Evolutionary conservation across 1,140 invertebrate species (phyloP), one percentile per base, ranked within the genome.

Genomic region (Drosophila lacteicornis): DNA sequence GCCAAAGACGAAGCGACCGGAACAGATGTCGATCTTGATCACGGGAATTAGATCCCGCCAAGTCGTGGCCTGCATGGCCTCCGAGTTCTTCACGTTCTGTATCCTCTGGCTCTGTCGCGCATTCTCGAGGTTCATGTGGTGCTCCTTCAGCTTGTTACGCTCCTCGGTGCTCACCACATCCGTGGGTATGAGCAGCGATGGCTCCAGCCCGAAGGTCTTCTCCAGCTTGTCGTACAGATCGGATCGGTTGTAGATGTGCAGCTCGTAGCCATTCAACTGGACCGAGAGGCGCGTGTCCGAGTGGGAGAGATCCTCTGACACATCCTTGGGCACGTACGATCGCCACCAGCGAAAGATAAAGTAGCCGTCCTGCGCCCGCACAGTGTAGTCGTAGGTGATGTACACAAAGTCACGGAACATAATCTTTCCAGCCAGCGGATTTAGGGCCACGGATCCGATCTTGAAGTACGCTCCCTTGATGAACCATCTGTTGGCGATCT

Each of bases 371-470:
- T 99, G 98, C 71, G 99, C 95, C 80, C 98, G 95, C 43, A 99
- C 92, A 40, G 97, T 97, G 93, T 97, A 99, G 94, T 99, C 98
- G 93, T 98, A 96, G 51, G 97, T 99, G 45, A 99, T 97, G 82
- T 98, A 99, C 55, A 98, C 96, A 88, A 99, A 95, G 94, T 99
- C 98, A 77, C 98, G 95, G 94, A 99, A 99, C 99, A 99, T 99
- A 45, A 99, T 97, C 94, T 99, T 99, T 3, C 99, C 99, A 75
- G 98, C 98, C 73, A 99, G 94, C 30, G 98, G 97, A 93, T 98
- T 98, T 42, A 99, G 94, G 3, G 98, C 98, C 83, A 99, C 96
- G 15, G 99, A 99, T 69, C 98, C 98, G 93, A 99, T 96, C 95
- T 97, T 97, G 82, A 99, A 95, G 93, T 97, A 97, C 75, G 97